These are phyloP conservation scores for Ginglymostoma cirratum DNA, from an alignment of 2,113 vertebrate genomes.

Conservation along the genomic window DNA sequence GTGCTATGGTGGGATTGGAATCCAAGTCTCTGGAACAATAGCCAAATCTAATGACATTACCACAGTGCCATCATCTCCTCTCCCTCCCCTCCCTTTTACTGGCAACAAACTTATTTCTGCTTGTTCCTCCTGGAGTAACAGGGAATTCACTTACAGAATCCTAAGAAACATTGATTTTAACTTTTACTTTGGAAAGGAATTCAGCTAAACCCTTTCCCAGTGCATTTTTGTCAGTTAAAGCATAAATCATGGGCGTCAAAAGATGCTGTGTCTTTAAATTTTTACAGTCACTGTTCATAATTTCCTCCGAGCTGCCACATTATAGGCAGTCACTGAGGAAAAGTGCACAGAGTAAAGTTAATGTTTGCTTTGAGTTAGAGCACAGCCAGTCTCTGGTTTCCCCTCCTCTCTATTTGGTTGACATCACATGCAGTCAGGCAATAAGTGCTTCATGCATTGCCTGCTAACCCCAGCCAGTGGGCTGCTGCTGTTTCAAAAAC, in stretches of 20 bases:
- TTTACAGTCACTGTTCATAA: background rate
- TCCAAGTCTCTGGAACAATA: no score
- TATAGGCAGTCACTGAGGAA: background rate
- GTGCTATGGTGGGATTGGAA: no score
- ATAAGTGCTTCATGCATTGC: background rate
- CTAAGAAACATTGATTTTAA: background rate
- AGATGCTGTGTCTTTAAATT: background rate
- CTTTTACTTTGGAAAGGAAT: conserved; percentile 11
- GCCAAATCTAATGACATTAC: no score
- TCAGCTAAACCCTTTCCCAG: background rate
- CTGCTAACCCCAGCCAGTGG: background rate
- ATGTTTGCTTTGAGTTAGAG: background rate
- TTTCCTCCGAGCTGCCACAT: background rate
- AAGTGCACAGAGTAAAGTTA: background rate
- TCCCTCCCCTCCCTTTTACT: no score
- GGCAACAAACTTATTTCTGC: no score
- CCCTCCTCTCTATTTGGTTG: conserved; percentile 13
- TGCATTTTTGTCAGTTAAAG: background rate
- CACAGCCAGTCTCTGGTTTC: background rate
- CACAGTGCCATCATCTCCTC: no score
- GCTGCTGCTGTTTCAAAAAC: background rate
- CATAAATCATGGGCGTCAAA: background rate
- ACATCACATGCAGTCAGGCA: conserved; percentile 14
- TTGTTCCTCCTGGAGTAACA: background rate
- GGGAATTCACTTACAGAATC: no score